A percentile compares a stretch with the other conserved stretches of the same genome.
phyloP scores from a whole-genome alignment of 1,140 invertebrate genomes.

The Pseudomyrmex dendroicus region DNA sequence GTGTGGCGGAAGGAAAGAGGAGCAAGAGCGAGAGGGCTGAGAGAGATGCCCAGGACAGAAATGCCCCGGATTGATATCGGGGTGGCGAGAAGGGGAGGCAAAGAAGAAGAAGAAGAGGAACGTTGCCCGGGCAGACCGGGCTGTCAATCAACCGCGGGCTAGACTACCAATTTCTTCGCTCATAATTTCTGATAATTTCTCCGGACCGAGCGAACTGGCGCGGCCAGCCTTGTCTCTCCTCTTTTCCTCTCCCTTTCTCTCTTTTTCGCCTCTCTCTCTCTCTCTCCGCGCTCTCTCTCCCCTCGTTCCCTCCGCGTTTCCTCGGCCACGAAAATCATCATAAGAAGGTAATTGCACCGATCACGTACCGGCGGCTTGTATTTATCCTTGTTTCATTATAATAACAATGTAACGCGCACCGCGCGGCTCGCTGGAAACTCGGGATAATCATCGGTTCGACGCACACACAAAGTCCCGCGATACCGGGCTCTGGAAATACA shows the following conservation, averaged over 20 bases:
- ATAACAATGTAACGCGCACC: conserved; percentile 83
- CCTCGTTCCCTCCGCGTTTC: conserved; percentile 48
- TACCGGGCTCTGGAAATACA: conserved; percentile 60
- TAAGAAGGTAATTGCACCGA: conserved; percentile 84
- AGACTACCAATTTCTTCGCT: conserved; percentile 85
- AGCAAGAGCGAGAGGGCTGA: not conserved
- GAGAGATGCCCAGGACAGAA: conserved; percentile 38
- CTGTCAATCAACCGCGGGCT: conserved; percentile 85
- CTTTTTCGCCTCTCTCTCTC: conserved; percentile 59
- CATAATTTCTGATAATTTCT: conserved; percentile 85
- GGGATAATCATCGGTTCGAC: conserved; percentile 80
- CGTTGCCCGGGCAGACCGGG: conserved; percentile 77
- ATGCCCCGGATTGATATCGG: conserved; percentile 29
- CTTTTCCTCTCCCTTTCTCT: conserved; percentile 60
- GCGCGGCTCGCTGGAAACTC: conserved; percentile 67
- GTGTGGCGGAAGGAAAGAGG: conserved; percentile 25
- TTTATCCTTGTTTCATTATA: conserved; percentile 85
- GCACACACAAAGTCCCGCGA: conserved; percentile 62
- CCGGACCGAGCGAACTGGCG: conserved; percentile 77
- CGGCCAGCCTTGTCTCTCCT: conserved; percentile 58
- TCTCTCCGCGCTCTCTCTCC: conserved; percentile 54
- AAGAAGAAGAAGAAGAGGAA: conserved; percentile 53
- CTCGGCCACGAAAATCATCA: conserved; percentile 82
- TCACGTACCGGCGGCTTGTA: conserved; percentile 83
- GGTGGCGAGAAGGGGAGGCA: conserved; percentile 46